Base-by-base conservation (phyloP, 2,797 vertebrate species). In the Gastrophryne carolinensis region DNA sequence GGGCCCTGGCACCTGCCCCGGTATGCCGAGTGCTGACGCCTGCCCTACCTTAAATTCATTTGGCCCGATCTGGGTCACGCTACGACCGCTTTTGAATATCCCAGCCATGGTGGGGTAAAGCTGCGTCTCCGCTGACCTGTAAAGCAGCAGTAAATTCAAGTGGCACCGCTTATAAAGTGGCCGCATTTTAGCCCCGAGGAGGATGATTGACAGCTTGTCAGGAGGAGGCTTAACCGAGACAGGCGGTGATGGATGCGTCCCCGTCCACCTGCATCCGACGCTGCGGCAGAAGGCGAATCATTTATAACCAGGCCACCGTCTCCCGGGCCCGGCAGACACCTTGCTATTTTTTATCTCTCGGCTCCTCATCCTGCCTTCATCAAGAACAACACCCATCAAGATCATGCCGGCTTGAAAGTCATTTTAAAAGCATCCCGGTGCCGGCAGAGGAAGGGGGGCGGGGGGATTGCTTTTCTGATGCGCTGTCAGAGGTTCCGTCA, bases 321-420 rank as follows among this genome's bases (percentile, higher is more conserved):
- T 57, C 60, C 56, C n/a, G 12, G 49, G 57, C 61, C 49, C 62
- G 19, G n/a, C 17, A 77, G 67, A 71, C 58, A 70, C 74, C 67
- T 71, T 39, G 64, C 64, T 77, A 71, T 77, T 77, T 65, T 17
- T 65, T 71, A 71, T 77, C 75, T 71, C 37, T 58, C 58, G 54
- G 34, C 65, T 54, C 70, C 57, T 53, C 65, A 19, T 75, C 74
- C 74, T 65, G 35, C 74, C 67, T 77, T 71, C 67, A 77, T 77
- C 74, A 77, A 65, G 70, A 77, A 77, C 74, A 77, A 77, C 67
- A 77, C 66, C 60, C 60, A n/a, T 77, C 74, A 77, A 77, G 37
- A 62, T 64, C 37, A 71, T 32, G 60, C 67, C 54, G 37, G 50
- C 6, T 67, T 77, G 66, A 71, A 71, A 77, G 74, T 77, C 74